phyloP scores from a whole-genome alignment of 92 coral and sea anemone species.

The Virgularia gustaviana region DNA sequence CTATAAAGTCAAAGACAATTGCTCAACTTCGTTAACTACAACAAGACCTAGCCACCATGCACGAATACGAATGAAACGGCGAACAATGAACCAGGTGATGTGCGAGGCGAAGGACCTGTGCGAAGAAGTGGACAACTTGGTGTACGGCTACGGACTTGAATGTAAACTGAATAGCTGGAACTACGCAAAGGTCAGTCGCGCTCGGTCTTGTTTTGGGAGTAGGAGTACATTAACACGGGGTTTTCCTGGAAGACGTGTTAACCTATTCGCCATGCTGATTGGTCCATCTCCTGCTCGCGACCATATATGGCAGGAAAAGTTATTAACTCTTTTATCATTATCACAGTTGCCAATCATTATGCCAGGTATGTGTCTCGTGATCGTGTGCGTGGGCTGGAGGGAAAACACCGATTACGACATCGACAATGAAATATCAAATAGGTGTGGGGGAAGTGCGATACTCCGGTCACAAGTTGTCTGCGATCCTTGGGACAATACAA shows the following conservation, averaged over 20 bases:
- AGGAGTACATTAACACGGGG: not conserved
- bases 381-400: conserved; percentile 20
- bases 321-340: not conserved
- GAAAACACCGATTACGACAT: conserved; percentile 26
- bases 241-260: conserved; percentile 25
- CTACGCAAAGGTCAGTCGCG: no score
- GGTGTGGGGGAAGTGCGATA: no score
- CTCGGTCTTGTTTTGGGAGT: not conserved
- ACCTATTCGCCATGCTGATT: not conserved
- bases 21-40: no score
- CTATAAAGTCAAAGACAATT: no score
- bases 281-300: not conserved
- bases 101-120: no score
- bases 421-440: not conserved
- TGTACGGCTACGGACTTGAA: not conserved
- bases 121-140: no score
- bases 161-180: no score
- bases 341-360: not conserved
- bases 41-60: no score
- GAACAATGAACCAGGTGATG: no score
- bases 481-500: no score
- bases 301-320: conserved; percentile 9
- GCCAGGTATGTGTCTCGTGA: not conserved
- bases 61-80: no score
- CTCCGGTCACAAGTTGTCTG: no score